These are phyloP conservation scores for Mus musculus DNA, from an alignment of 2,113 vertebrate species.

Conservation along the genomic window GRCm39 chr14:11909001-11909500, in stretches of 20 bases:
- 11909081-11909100: background rate
- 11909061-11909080: background rate
- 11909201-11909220: background rate
- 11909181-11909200: background rate
- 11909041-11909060: conserved; percentile 1
- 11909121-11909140: background rate
- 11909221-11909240: background rate
- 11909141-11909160: background rate
- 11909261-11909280: background rate
- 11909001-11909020: background rate
- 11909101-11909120: background rate
- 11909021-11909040: background rate
- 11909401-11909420: background rate
- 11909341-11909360: background rate
- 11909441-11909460: background rate
- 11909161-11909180: background rate
- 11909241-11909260: background rate
- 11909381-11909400: too few relatives aligned
- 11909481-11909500: background rate
- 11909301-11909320: background rate
- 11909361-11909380: background rate
- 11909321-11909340: background rate
- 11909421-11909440: background rate
- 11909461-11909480: background rate
- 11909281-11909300: background rate